Evolutionary conservation across 2,113 vertebrate species (phyloP).

Genomic region (Macquaria ambigua): DNA sequence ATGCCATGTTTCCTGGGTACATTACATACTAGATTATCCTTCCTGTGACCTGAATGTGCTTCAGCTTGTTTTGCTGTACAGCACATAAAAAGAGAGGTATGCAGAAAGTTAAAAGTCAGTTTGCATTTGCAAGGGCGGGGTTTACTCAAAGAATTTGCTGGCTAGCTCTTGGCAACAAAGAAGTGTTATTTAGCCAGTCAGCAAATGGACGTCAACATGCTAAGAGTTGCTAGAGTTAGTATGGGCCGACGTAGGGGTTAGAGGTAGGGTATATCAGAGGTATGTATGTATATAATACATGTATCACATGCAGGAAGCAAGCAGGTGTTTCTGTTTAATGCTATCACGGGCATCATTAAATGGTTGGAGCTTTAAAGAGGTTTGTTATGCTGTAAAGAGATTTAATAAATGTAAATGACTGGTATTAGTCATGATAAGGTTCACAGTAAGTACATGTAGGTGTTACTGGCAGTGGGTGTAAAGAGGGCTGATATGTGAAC

Average conservation of each 20-base stretch:
- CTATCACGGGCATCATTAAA: background rate
- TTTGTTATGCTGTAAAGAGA: background rate
- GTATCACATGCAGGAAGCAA: constrained; percentile 61
- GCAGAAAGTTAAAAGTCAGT: constrained; percentile 5
- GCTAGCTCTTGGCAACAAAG: constrained; percentile 28
- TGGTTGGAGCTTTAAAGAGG: background rate
- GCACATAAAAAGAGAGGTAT: constrained; percentile 7
- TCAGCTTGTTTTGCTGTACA: constrained; percentile 27
- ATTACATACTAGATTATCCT: constrained; percentile 14
- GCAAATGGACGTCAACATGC: constrained; percentile 4
- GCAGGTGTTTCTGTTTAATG: background rate
- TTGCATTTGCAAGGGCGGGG: background rate
- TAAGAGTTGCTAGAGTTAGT: constrained; percentile 55
- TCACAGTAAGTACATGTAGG: background rate
- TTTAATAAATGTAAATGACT: background rate
- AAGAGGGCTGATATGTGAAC: background rate
- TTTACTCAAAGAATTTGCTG: constrained; percentile 12
- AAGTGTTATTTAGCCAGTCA: constrained; percentile 1
- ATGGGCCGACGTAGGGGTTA: constrained; percentile 66
- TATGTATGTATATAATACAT: constrained; percentile 12
- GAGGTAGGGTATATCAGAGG: constrained; percentile 67
- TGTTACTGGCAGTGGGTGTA: background rate
- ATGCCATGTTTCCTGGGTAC: constrained; percentile 19
- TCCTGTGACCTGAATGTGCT: constrained; percentile 37
- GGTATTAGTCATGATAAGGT: background rate